A percentile compares a stretch with the other conserved stretches of the same genome.
phyloP scores from a whole-genome alignment of 2,888 invertebrate genomes.

The Axea sp. region DNA sequence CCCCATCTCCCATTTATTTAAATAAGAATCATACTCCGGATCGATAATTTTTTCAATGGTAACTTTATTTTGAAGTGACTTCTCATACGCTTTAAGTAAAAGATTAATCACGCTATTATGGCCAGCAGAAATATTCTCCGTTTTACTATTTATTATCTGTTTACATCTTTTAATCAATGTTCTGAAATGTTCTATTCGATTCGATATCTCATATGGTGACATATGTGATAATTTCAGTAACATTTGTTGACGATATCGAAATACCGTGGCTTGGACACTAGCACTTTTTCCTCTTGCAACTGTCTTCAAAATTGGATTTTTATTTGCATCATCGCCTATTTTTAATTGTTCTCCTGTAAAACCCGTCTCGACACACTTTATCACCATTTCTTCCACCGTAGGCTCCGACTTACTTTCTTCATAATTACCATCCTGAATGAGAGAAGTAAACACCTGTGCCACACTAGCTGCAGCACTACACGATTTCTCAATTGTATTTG shows the following conservation, averaged over 20 bases:
- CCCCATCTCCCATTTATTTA: slow-evolving; percentile 66
- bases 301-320: slow-evolving; percentile 6
- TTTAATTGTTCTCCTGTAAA: slow-evolving; percentile 27
- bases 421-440: too few species aligned
- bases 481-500: too few species aligned
- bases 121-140: slow-evolving; percentile 12
- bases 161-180: slow-evolving; percentile 15
- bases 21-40: slow-evolving; percentile 17
- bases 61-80: slow-evolving; percentile 19
- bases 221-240: slow-evolving; percentile 3
- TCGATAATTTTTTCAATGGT: neutral
- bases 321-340: slow-evolving; percentile 1
- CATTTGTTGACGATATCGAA: slow-evolving; percentile 40
- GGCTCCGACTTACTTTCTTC: too few species aligned
- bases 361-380: slow-evolving; percentile 15
- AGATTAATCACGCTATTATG: slow-evolving; percentile 27
- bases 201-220: neutral
- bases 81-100: slow-evolving; percentile 33
- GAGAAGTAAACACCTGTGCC: too few species aligned
- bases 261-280: slow-evolving; percentile 6
- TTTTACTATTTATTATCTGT: slow-evolving; percentile 8
- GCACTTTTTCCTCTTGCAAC: neutral
- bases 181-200: slow-evolving; percentile 25
- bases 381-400: neutral
- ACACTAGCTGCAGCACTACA: too few species aligned